Conservation (phyloP, 2,888 invertebrate species). For the Andrena bicolor region DNA sequence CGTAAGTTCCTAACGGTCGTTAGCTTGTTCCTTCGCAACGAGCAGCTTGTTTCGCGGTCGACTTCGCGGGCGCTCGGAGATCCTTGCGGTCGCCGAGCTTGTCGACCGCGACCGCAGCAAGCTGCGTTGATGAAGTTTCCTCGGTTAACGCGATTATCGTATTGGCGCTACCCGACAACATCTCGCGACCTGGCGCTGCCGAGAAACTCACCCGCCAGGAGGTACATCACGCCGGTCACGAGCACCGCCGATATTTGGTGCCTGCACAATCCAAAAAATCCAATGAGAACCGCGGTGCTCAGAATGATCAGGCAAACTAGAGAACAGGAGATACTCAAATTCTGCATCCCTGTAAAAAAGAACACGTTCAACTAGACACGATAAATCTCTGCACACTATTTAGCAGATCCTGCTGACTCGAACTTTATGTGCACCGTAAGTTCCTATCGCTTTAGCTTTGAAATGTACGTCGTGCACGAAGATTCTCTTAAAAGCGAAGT, state of each 20-base stretch:
- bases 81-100: conserved; percentile 41
- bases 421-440: not conserved
- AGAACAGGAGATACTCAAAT: conserved; percentile 97
- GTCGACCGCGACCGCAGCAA: conserved; percentile 21
- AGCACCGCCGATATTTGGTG: conserved; percentile 97
- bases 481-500: not conserved
- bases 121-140: conserved; percentile 16
- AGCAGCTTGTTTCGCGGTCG: conserved; percentile 31
- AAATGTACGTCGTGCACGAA: not conserved
- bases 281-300: conserved; percentile 94
- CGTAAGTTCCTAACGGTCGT: conserved; percentile 4
- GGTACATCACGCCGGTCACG: conserved; percentile 97
- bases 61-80: conserved; percentile 21
- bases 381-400: not conserved
- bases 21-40: not conserved
- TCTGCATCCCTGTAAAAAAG: conserved; percentile 93
- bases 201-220: conserved; percentile 92
- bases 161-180: not conserved
- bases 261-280: conserved; percentile 94
- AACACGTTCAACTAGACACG: not conserved
- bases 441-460: not conserved
- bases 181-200: not conserved
- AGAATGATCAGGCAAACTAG: conserved; percentile 96
- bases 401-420: not conserved
- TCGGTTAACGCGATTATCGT: conserved; percentile 33